Evolutionary conservation across 2,888 invertebrate genomes (phyloP).

Genomic region (Orthosia cruda): DNA sequence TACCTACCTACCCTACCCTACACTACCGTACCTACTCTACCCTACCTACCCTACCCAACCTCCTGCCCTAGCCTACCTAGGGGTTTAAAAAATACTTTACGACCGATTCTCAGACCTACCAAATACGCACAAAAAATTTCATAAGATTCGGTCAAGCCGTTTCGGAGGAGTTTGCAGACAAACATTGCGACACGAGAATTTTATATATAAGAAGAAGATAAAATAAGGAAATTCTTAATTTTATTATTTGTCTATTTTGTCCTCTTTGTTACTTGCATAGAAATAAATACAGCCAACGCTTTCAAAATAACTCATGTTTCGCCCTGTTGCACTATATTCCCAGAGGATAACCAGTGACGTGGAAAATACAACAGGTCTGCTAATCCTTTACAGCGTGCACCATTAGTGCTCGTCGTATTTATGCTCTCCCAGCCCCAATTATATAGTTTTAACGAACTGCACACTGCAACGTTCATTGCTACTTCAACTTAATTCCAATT

Average conservation of each 20-base stretch:
- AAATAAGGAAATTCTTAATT: too few relatives aligned
- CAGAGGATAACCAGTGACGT: conserved; percentile 39
- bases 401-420: conserved; percentile 69
- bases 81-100: too few relatives aligned
- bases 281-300: conserved; percentile 5
- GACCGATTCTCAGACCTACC: too few relatives aligned
- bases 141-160: too few relatives aligned
- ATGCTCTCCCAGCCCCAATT: conserved; percentile 75
- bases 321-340: conserved; percentile 1
- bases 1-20: too few relatives aligned
- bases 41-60: too few relatives aligned
- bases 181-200: too few relatives aligned
- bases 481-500: conserved; percentile 76
- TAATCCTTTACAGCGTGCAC: conserved; percentile 70
- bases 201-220: too few relatives aligned
- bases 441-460: conserved; percentile 82
- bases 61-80: too few relatives aligned
- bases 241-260: not conserved
- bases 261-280: not conserved
- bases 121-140: too few relatives aligned
- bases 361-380: conserved; percentile 67
- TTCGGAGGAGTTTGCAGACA: too few relatives aligned
- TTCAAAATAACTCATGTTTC: conserved; percentile 23
- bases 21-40: too few relatives aligned
- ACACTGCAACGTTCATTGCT: conserved; percentile 70